Percentiles rank a stretch among this genome's conserved stretches.
Conservation (phyloP, 2,113 vertebrate species). For the Vulpes ferrilata region DNA sequence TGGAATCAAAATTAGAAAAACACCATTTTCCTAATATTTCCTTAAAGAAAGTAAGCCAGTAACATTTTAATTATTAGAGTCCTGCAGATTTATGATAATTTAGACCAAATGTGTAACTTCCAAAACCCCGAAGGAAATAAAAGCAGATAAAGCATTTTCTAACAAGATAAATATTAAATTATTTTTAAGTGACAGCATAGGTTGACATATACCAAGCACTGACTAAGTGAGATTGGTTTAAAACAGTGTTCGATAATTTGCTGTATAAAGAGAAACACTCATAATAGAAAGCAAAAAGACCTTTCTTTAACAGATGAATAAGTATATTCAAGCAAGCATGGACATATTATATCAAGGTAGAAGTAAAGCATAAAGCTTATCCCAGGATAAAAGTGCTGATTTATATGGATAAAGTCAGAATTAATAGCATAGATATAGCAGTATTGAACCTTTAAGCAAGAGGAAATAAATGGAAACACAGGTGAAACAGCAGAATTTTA, state of each 20-base stretch:
- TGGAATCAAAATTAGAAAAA: conserved; percentile 32
- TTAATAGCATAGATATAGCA: neutral
- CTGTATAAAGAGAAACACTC: neutral
- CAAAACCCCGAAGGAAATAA: neutral
- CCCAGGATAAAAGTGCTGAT: neutral
- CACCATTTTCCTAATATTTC: neutral
- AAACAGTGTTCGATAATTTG: neutral
- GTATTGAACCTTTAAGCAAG: neutral
- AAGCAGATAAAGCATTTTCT: conserved; percentile 13
- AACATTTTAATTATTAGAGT: neutral
- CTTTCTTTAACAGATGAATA: neutral
- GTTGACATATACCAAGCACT: neutral
- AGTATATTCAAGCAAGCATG: neutral
- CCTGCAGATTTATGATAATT: neutral
- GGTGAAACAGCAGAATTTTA: neutral
- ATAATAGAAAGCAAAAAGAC: neutral
- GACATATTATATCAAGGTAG: neutral
- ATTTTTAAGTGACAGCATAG: neutral
- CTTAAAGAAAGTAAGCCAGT: neutral
- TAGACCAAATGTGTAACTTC: neutral
- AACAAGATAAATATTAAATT: neutral
- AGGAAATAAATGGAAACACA: neutral
- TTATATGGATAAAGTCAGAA: neutral
- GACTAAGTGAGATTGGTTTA: neutral
- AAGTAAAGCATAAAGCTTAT: neutral